Conservation (phyloP, 64 coral and sea anemone species). For the Porites lutea region DNA sequence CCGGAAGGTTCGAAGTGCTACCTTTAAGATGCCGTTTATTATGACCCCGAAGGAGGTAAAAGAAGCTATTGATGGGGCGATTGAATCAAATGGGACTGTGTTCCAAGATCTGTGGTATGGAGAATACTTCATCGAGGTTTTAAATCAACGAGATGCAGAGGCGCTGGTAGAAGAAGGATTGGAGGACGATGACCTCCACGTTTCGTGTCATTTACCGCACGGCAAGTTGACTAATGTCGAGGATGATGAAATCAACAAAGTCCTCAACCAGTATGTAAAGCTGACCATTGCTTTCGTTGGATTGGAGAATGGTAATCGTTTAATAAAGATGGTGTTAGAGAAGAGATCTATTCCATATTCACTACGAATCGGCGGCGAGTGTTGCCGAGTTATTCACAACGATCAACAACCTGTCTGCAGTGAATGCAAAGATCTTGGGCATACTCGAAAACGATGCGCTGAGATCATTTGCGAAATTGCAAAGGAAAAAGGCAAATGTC, state of each 20-base stretch:
- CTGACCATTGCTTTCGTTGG: background rate
- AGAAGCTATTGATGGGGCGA: no score
- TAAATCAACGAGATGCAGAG: no score
- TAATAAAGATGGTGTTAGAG: background rate
- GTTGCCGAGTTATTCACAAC: background rate
- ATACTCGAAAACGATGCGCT: background rate
- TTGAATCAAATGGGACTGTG: no score
- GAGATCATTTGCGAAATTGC: background rate
- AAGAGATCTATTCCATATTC: background rate
- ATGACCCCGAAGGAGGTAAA: no score
- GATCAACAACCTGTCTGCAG: background rate
- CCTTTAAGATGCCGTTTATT: no score
- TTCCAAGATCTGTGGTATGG: no score
- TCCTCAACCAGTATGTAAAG: background rate
- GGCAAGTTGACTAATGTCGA: no score
- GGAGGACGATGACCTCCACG: no score
- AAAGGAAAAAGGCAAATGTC: background rate
- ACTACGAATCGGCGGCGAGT: background rate
- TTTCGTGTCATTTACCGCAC: no score
- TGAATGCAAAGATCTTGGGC: background rate
- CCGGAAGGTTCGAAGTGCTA: no score
- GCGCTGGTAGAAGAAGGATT: no score
- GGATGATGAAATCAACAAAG: background rate
- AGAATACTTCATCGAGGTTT: no score
- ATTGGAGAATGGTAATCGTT: background rate